These are phyloP conservation scores for Ormyrus thymus DNA, from an alignment of 2,888 invertebrate genomes.

Conservation along the genomic window DNA sequence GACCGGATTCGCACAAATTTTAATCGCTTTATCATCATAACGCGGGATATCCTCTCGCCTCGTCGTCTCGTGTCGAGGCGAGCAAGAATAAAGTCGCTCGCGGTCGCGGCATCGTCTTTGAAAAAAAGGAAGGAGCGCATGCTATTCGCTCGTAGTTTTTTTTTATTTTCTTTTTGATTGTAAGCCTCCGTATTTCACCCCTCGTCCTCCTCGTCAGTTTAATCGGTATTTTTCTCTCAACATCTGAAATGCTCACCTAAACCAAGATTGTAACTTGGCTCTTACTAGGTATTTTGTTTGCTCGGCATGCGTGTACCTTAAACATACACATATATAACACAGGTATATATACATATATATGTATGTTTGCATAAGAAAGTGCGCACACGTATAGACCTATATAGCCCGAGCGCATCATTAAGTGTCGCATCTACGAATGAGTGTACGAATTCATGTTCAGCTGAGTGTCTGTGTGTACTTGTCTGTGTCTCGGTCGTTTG, in stretches of 20 bases:
- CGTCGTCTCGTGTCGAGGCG: background rate
- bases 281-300: constrained; percentile 22
- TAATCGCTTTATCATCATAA: background rate
- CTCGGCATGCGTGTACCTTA: constrained; percentile 17
- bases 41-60: constrained; percentile 55
- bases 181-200: constrained; percentile 48
- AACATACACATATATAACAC: constrained; percentile 34
- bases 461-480: background rate
- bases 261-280: constrained; percentile 13
- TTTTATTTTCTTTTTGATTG: constrained; percentile 54
- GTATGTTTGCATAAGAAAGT: constrained; percentile 36
- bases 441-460: too few species aligned
- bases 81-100: background rate
- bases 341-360: constrained; percentile 42
- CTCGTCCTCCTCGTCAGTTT: background rate
- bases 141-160: constrained; percentile 37
- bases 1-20: constrained; percentile 7
- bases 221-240: background rate
- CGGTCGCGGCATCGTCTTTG: constrained; percentile 38
- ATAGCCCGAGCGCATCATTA: too few species aligned
- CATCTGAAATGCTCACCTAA: constrained; percentile 10
- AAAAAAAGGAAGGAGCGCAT: constrained; percentile 51
- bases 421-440: too few species aligned
- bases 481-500: background rate
- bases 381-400: background rate